Base-by-base conservation (phyloP, 2,888 invertebrate species). In the Macaria notata region DNA sequence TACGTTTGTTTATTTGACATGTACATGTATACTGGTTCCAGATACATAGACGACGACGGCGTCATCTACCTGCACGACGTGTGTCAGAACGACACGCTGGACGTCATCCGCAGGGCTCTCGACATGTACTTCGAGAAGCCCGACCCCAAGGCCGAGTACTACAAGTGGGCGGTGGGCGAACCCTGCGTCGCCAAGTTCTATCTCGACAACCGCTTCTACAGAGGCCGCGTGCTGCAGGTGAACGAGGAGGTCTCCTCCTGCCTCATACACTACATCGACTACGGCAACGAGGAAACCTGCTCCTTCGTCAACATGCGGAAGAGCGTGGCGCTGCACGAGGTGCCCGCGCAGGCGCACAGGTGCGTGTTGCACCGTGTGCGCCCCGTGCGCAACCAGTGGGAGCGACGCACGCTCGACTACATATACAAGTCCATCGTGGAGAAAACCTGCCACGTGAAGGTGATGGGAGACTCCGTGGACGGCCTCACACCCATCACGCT, bases 221-320 rank as follows among this genome's bases (percentile, higher is more conserved):
- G 97, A 56, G 96, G 94, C 4, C 84, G 87, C 71, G 91, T 96
- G 3, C 0, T 86, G 1, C 79, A 91, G 51, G 83, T 92, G 0
- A 73, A 84, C 43, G 67, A 80, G 1, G 86, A 92, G 56, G 66
- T 81, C 2, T 69, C 79, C 48, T 69, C 74, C 51, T 84, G 94
- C 62, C 62, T 88, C 54, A 94, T 97, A 0, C 88, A 93, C 51
- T 97, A 96, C 82, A 92, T 97, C 1, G 98, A 98, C 84, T 98
- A 95, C 73, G 98, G 98, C 0, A 97, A 96, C 74, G 88, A 93
- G 43, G 97, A 97, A 78, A 77, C 81, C 0, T 93, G 95, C 56
- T 67, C 85, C 0, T 84, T 92, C 9, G 77, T 84, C 1, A 91
- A 94, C 52, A 71, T 97, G 50, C 88, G 94, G 29, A 94, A 94